Percentiles rank a stretch among this genome's conserved stretches.
phyloP scores from a whole-genome alignment of 2,888 invertebrate genomes.

The Eupeodes latifasciatus region DNA sequence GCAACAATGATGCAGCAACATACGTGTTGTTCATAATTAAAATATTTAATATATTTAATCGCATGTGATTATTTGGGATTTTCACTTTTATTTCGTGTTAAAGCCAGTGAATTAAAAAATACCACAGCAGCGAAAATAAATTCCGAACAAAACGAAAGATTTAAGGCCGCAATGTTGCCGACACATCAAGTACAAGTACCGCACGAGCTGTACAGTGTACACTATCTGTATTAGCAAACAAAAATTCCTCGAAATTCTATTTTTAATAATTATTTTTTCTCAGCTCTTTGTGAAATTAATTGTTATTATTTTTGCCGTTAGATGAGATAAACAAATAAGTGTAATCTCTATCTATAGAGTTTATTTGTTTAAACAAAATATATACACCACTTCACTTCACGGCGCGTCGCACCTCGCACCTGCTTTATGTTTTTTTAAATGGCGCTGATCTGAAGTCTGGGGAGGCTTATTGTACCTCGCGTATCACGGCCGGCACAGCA shows the following conservation, averaged over 20 bases:
- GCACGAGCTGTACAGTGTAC: background rate
- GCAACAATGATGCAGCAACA: constrained; percentile 74
- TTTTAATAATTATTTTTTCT: constrained; percentile 45
- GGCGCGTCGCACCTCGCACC: background rate
- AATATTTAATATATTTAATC: constrained; percentile 41
- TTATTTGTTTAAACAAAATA: constrained; percentile 59
- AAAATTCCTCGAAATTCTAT: constrained; percentile 49
- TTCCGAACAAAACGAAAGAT: constrained; percentile 8
- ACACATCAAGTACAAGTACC: constrained; percentile 38
- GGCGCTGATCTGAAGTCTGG: constrained; percentile 26
- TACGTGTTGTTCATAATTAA: constrained; percentile 19
- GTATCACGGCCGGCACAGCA: constrained; percentile 59
- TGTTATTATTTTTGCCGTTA: constrained; percentile 37
- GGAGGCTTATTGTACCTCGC: constrained; percentile 1
- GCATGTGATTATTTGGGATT: constrained; percentile 32
- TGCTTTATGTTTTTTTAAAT: background rate
- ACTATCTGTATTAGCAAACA: background rate
- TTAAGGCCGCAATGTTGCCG: constrained; percentile 46
- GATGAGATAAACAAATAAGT: constrained; percentile 46
- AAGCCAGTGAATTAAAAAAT: background rate
- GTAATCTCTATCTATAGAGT: constrained; percentile 33
- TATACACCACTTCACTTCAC: background rate
- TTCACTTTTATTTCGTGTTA: constrained; percentile 56
- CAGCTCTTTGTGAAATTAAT: constrained; percentile 34
- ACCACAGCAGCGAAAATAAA: background rate